Evolutionary conservation across 2,113 vertebrate genomes (phyloP), one percentile per base, ranked within the genome.

Genomic region (Ophiodon elongatus): DNA sequence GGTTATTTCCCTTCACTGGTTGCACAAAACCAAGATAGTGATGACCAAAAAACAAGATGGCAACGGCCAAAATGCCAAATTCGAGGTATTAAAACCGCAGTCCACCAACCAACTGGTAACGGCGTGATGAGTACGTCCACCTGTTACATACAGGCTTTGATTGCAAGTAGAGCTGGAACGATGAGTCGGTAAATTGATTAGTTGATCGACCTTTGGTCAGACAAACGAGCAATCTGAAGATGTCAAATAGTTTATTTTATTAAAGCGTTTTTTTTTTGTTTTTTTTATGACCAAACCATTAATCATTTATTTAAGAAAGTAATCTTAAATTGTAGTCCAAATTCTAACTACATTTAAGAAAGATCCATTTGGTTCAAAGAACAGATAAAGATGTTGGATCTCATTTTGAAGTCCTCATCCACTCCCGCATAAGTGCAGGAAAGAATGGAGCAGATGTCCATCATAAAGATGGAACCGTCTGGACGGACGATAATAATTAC

Each of bases 401-500:
- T 62, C 14, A 62, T 62, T 62, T 33, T 62, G 17, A 57, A 75
- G 25, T 37, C 11, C 23, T 57, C 1, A 39, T 68, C 47, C 25
- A 59, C 6, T 39, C 64, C 4, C 2, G 25, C 27, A n/a, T 14
- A 25, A 17, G 67, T 52, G 23, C 35, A 59, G 54, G 19, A 69
- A 19, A 14, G 23, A 14, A 41, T 33, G 37, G 41, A 70, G 47
- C 74, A 65, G 17, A 54, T 50, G 52, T 31, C 73, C 68, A 31
- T 59, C 45, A 65, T 11, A 9, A 25, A 29, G 17, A 39, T 47
- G 29, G 8, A 15, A 39, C 59, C 11, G 52, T 33, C 72, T 50
- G 56, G 56, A 59, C n/a, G 37, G 19, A 66, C n/a, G 50, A 73
- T 8, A 59, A 72, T 50, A 19, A 73, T 62, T 10, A 25, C 15